phyloP scores from a whole-genome alignment of 1,140 invertebrate species.

The Chrysopa pallens region DNA sequence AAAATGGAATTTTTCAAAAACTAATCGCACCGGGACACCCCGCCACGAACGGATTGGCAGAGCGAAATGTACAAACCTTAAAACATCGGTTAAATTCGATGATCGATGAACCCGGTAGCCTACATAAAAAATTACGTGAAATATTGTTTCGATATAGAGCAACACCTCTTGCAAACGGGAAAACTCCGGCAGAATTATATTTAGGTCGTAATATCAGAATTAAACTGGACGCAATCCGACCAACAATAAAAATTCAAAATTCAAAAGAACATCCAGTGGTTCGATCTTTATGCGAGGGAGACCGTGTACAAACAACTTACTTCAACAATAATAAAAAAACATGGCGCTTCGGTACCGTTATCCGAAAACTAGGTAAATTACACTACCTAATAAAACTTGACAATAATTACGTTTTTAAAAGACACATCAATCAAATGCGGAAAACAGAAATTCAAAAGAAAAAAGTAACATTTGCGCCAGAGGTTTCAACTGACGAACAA shows the following conservation, averaged over 20 bases:
- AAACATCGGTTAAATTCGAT: constrained; percentile 11
- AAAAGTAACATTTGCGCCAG: too few species aligned
- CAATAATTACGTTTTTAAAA: constrained; percentile 7
- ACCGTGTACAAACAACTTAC: too few species aligned
- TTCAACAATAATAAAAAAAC: too few species aligned
- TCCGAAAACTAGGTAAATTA: constrained; percentile 5
- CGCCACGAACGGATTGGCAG: constrained; percentile 15
- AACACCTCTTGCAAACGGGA: constrained; percentile 6
- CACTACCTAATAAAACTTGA: constrained; percentile 9
- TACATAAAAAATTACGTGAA: constrained; percentile 7
- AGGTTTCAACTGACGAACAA: too few species aligned
- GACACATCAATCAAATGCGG: constrained; percentile 10
- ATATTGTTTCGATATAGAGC: constrained; percentile 12
- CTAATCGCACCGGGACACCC: constrained; percentile 14
- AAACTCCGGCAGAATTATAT: constrained; percentile 5
- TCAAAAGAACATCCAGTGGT: too few species aligned
- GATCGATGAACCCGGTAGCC: constrained; percentile 4
- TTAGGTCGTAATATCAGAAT: constrained; percentile 5
- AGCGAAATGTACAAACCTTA: constrained; percentile 17
- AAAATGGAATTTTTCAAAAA: constrained; percentile 12
- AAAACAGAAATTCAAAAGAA: not conserved
- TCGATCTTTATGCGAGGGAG: too few species aligned
- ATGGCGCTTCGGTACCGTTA: too few species aligned
- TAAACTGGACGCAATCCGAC: constrained; percentile 1
- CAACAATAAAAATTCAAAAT: too few species aligned